A percentile compares a stretch with the other conserved stretches of the same genome.
phyloP scores from a whole-genome alignment of 2,888 invertebrate genomes.

The Andrena haemorrhoa region DNA sequence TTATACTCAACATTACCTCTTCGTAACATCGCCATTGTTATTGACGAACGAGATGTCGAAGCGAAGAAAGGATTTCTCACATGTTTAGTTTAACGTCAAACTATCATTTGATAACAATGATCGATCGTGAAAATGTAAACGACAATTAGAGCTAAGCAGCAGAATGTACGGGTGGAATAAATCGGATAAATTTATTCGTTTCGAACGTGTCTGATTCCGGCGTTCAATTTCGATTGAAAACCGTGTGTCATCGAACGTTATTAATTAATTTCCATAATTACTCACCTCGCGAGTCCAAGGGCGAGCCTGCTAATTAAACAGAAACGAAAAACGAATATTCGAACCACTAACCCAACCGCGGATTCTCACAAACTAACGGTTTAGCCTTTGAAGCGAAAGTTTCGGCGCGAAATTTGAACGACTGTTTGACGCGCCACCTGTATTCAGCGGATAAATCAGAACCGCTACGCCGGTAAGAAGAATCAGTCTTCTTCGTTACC shows the following conservation, averaged over 20 bases:
- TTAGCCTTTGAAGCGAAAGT: neutral
- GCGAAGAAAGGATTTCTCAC: neutral
- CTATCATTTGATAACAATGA: neutral
- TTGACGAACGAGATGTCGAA: neutral
- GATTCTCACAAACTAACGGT: neutral
- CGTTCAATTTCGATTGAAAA: neutral
- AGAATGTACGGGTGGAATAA: conserved; percentile 48
- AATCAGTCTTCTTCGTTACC: conserved; percentile 6
- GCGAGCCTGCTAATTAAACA: neutral
- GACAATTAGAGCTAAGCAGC: conserved; percentile 29
- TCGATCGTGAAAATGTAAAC: conserved; percentile 19
- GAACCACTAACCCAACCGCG: neutral
- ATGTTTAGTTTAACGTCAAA: neutral
- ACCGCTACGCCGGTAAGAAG: conserved; percentile 3
- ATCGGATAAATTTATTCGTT: conserved; percentile 42
- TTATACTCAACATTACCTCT: neutral
- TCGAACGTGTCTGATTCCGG: conserved; percentile 2
- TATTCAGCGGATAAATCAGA: conserved; percentile 12
- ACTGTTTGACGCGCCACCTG: neutral
- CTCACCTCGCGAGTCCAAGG: neutral
- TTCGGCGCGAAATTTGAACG: neutral
- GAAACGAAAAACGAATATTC: neutral
- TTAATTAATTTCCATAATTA: neutral
- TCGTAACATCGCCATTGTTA: neutral
- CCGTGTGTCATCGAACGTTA: neutral